These are phyloP conservation scores for Bergia sp. DNA, from an alignment of 92 coral and sea anemone genomes.

Conservation along the genomic window DNA sequence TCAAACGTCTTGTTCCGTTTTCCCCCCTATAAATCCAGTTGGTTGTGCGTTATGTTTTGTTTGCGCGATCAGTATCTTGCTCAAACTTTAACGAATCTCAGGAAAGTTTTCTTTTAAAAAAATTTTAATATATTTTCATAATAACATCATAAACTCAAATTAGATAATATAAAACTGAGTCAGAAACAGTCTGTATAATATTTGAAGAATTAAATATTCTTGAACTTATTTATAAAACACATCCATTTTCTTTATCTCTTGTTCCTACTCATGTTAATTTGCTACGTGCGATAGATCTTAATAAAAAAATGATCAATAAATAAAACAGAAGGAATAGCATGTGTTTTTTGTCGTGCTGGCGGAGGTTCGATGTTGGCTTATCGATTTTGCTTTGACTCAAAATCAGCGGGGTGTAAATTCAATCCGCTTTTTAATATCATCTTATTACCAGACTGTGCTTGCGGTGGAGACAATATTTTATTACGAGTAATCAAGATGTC, in stretches of 20 bases:
- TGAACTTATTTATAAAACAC: background rate
- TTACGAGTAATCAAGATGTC: slow-evolving; percentile 13
- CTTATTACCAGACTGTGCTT: slow-evolving; percentile 12
- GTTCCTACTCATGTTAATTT: background rate
- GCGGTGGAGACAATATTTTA: slow-evolving; percentile 34
- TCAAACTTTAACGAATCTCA: background rate
- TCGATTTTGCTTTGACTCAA: slow-evolving; percentile 21
- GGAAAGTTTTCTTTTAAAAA: background rate
- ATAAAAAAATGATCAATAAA: background rate
- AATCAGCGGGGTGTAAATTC: slow-evolving; percentile 32
- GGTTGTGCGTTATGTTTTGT: background rate
- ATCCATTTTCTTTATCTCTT: background rate
- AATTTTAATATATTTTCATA: background rate
- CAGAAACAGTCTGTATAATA: background rate
- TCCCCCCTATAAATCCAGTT: background rate
- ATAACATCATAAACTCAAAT: background rate
- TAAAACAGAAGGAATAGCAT: background rate
- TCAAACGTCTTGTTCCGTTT: background rate
- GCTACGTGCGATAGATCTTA: background rate
- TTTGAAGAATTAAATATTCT: background rate
- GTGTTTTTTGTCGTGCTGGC: background rate
- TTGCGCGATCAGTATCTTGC: background rate
- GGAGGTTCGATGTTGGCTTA: slow-evolving; percentile 33
- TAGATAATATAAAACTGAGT: slow-evolving; percentile 7
- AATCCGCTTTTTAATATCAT: slow-evolving; percentile 21